phyloP scores from a whole-genome alignment of 1,140 invertebrate genomes.

The Drosophila persimilis region DNA sequence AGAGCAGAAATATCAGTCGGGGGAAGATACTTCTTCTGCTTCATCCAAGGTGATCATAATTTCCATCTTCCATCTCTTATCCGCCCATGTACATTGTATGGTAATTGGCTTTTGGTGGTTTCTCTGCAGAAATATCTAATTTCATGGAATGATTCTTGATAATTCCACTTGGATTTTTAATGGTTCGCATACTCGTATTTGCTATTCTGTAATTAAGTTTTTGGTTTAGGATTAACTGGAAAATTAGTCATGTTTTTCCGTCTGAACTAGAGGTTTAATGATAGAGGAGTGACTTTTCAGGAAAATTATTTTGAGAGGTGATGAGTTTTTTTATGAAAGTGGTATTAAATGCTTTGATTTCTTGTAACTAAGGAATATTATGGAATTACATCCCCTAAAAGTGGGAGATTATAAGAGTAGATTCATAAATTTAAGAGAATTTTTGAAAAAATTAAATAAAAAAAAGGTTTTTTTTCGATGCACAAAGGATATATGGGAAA shows the following conservation, averaged over 20 bases:
- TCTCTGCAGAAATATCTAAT: conserved; percentile 24
- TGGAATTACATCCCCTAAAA: no score
- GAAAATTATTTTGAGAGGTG: no score
- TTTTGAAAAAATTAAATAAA: no score
- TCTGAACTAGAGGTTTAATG: no score
- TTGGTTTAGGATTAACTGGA: conserved; percentile 15
- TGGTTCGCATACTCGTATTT: conserved; percentile 6
- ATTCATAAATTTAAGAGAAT: no score
- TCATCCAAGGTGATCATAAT: conserved; percentile 26
- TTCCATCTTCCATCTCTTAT: conserved; percentile 17
- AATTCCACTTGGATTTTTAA: conserved; percentile 21
- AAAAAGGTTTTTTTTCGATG: no score
- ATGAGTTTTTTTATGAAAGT: no score
- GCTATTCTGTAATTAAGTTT: conserved; percentile 34
- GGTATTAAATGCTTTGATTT: no score
- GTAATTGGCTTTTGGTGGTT: conserved; percentile 44
- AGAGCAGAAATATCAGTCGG: conserved; percentile 18
- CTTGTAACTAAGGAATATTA: no score
- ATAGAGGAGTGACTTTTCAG: no score
- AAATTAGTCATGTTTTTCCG: background rate
- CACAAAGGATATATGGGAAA: no score
- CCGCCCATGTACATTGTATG: conserved; percentile 51
- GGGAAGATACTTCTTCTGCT: background rate
- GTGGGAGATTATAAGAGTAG: no score
- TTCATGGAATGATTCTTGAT: conserved; percentile 34